Evolutionary conservation across 1,140 invertebrate species (phyloP), one percentile per base, ranked within the genome.

Genomic region (Eurosta solidaginis): DNA sequence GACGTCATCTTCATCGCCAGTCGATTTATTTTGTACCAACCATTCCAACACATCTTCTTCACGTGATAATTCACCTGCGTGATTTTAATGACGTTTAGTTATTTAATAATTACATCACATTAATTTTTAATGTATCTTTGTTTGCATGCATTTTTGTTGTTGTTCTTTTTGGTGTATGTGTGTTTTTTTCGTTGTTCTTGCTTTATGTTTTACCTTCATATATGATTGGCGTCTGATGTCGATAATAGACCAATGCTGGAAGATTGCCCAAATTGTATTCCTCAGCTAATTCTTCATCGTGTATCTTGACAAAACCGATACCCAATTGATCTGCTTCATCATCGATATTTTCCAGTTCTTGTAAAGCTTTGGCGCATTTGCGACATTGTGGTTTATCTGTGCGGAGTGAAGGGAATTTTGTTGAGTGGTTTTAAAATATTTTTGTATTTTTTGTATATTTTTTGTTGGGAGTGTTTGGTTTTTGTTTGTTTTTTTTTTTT

Each of bases 291-390:
- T 92, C 92, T 89, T 97, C 94, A 87, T 98, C 96, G 80, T 96
- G 93, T 84, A 97, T 97, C 89, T 97, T 97, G 27, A 97, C 96
- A 87, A 97, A 97, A 79, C 95, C 96, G 85, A 97, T 97, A 59
- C 95, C 96, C 78, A 97, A 90, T 86, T 97, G 95, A 89, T 97
- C 96, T n/a, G 96, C 96, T 88, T 97, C 96, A 85, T 97, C 96
- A 85, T 97, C 96, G 83, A 97, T 97, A 89, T 97, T 97, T 88
- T 98, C 96, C 87, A 97, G 88, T 89, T 96, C 95, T 89, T 95
- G 92, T 59, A 97, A 90, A 52, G 95, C 95, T 89, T 95, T 96
- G 36, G 94, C 92, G 85, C 95, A 96, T 89, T 96, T 96, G 87
- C 96, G 95, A 89, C 95, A 96, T 87, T 96, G 95, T 78, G 95